phyloP scores from a whole-genome alignment of 2,797 vertebrate species.

The Gobio occitaniae region DNA sequence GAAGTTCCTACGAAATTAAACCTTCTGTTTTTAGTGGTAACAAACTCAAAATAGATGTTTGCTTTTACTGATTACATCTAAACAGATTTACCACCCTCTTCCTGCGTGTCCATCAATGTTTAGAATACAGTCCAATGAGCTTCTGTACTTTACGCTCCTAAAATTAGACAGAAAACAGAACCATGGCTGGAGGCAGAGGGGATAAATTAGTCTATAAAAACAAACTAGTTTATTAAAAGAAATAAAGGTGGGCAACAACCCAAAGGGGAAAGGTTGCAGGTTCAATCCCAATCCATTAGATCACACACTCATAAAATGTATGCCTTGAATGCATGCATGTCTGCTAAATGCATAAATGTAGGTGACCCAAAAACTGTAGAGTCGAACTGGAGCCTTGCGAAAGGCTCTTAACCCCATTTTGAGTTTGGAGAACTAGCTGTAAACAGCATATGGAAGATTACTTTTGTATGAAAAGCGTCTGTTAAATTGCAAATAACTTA shows the following conservation, averaged over 20 bases:
- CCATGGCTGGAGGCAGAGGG: not conserved
- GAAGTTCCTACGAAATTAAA: not conserved
- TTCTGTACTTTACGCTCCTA: not conserved
- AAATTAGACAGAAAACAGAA: not conserved
- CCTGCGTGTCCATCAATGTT: slow-evolving; percentile 19
- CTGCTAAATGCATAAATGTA: not conserved
- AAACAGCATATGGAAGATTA: not conserved
- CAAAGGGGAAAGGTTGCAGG: not conserved
- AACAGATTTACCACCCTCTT: slow-evolving; percentile 6
- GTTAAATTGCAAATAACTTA: not conserved
- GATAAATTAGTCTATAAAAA: not conserved
- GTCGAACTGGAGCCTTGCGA: not conserved
- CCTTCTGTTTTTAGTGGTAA: not conserved
- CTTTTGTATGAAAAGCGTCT: slow-evolving; percentile 15
- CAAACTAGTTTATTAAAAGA: not conserved
- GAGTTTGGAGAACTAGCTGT: not conserved
- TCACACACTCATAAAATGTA: not conserved
- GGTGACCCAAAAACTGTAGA: not conserved
- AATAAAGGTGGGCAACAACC: not conserved
- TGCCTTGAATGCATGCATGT: not conserved
- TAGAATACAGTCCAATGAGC: slow-evolving; percentile 9
- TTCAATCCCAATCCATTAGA: not conserved
- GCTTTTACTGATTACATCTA: not conserved
- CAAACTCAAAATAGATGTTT: slow-evolving; percentile 18
- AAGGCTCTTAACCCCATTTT: slow-evolving; percentile 3